These are phyloP conservation scores for Hirtodrosophila duncani DNA, from an alignment of 2,888 invertebrate genomes.

Conservation along the genomic window DNA sequence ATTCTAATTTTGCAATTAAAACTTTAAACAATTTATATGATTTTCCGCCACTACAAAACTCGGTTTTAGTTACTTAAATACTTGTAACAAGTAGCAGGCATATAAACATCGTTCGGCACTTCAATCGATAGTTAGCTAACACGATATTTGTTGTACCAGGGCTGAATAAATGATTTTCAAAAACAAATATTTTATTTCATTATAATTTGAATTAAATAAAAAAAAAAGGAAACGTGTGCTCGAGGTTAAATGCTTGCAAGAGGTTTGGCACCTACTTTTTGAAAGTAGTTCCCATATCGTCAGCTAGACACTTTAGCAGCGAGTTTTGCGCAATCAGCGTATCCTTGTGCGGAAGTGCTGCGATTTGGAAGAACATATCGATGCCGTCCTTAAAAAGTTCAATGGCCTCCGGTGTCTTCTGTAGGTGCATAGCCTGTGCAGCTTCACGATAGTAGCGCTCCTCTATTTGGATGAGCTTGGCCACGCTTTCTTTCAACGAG, in stretches of 20 bases:
- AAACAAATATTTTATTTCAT: slow-evolving; percentile 3
- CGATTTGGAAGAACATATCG: slow-evolving; percentile 82
- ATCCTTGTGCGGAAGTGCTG: slow-evolving; percentile 83
- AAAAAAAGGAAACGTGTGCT: too few species aligned
- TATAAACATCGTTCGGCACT: too few species aligned
- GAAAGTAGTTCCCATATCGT: slow-evolving; percentile 73
- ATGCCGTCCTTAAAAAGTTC: slow-evolving; percentile 80
- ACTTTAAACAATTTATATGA: too few species aligned
- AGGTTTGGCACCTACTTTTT: slow-evolving; percentile 38
- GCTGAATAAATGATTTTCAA: too few species aligned
- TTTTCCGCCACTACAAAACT: too few species aligned
- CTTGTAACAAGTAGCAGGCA: too few species aligned
- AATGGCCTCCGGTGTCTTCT: slow-evolving; percentile 80
- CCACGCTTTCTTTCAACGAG: slow-evolving; percentile 78
- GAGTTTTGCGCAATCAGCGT: slow-evolving; percentile 86
- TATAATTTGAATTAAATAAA: too few species aligned
- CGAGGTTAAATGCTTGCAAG: not conserved
- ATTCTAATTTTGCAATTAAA: too few species aligned
- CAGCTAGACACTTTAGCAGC: slow-evolving; percentile 83
- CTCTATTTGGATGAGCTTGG: slow-evolving; percentile 79
- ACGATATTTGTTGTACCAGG: too few species aligned
- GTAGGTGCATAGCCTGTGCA: slow-evolving; percentile 79
- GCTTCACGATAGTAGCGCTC: slow-evolving; percentile 79
- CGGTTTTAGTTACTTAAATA: too few species aligned
- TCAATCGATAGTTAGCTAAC: too few species aligned